Percentiles rank a stretch among this genome's conserved stretches.
Evolutionary conservation across 2,888 invertebrate genomes (phyloP).

Genomic region (Rhogogaster chlorosoma): DNA sequence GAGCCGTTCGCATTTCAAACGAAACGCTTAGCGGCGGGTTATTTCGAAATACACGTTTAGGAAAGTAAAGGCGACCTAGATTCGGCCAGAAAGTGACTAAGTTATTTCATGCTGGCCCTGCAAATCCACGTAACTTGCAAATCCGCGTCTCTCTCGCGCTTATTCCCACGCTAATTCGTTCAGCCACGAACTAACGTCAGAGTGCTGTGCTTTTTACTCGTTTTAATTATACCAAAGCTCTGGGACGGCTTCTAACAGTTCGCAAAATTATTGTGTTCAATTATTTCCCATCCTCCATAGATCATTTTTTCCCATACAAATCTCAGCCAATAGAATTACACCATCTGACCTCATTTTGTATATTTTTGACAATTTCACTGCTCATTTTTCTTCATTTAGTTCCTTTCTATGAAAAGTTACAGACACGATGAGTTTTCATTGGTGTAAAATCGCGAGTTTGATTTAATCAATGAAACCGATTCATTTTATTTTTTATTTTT

Average conservation of each 20-base stretch:
- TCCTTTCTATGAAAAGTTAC: too few species aligned
- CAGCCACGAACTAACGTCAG: neutral
- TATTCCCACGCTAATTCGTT: neutral
- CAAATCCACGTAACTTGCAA: neutral
- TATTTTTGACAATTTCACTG: too few species aligned
- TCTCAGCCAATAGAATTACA: too few species aligned
- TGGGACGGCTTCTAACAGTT: neutral
- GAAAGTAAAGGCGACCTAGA: conserved; percentile 18
- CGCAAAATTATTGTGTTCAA: neutral
- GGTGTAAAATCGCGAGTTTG: too few species aligned
- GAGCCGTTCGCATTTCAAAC: conserved; percentile 24
- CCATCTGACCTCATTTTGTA: too few species aligned
- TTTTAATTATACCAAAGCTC: neutral
- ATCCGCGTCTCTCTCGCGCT: neutral
- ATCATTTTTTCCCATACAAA: too few species aligned
- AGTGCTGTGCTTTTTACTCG: neutral
- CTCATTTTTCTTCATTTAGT: too few species aligned
- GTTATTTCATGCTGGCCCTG: neutral
- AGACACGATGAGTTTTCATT: too few species aligned
- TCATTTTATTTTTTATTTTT: too few species aligned
- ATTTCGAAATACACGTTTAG: conserved; percentile 17
- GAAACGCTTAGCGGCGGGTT: conserved; percentile 32
- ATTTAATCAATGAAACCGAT: too few species aligned
- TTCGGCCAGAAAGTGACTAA: conserved; percentile 6
- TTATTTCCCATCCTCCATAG: neutral